phyloP scores from a whole-genome alignment of 2,113 vertebrate species.

The Toxotes jaculatrix region DNA sequence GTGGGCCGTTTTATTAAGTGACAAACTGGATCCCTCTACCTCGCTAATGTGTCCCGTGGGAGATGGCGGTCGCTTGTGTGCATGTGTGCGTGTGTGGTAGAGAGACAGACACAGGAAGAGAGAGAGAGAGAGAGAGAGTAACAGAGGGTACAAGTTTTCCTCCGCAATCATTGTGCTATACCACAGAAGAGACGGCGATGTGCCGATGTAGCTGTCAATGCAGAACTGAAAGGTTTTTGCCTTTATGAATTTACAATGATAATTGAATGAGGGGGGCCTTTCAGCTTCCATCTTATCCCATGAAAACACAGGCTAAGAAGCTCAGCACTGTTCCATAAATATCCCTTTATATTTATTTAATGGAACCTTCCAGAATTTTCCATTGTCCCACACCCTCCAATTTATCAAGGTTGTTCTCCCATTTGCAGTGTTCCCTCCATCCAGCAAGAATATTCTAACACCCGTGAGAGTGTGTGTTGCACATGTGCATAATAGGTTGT shows the following conservation, averaged over 20 bases:
- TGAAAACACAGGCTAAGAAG: constrained; percentile 29
- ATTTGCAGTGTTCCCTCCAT: constrained; percentile 35
- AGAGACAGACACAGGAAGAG: constrained; percentile 16
- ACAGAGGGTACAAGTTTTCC: constrained; percentile 8
- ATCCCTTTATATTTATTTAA: constrained; percentile 64
- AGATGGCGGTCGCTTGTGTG: constrained; percentile 39
- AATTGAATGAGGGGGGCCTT: constrained; percentile 47
- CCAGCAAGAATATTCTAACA: constrained; percentile 45
- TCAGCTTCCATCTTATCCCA: constrained; percentile 44
- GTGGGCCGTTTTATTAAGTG: constrained; percentile 82
- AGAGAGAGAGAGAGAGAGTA: neutral
- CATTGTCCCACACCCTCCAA: constrained; percentile 34
- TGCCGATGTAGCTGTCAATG: constrained; percentile 18
- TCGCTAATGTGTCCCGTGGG: constrained; percentile 78
- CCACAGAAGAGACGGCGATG: constrained; percentile 2
- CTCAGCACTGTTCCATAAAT: constrained; percentile 43
- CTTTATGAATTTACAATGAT: constrained; percentile 54
- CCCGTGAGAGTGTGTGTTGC: constrained; percentile 20
- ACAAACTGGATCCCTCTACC: constrained; percentile 78
- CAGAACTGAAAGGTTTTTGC: constrained; percentile 42
- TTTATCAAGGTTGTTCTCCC: constrained; percentile 57
- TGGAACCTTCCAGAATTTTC: constrained; percentile 51
- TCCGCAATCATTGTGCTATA: constrained; percentile 42
- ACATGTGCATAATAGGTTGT: constrained; percentile 22
- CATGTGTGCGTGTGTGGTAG: constrained; percentile 17